Evolutionary conservation across 2,797 vertebrate species (phyloP).

Genomic region (Xenops minutus): DNA sequence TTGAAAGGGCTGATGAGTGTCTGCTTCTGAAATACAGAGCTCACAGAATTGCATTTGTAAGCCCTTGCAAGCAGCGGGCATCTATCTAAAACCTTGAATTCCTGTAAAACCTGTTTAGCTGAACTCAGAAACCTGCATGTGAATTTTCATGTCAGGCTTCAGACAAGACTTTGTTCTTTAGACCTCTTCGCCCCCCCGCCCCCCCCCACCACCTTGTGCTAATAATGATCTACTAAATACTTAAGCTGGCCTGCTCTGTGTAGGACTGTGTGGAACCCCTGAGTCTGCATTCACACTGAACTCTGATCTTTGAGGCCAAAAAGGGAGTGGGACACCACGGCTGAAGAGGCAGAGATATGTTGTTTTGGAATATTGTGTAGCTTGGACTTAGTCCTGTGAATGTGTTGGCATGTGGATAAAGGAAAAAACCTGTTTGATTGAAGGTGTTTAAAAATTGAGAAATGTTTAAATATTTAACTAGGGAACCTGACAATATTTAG

Average conservation of each 20-base stretch:
- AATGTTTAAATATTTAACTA: conserved; percentile 17
- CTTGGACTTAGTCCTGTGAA: conserved; percentile 49
- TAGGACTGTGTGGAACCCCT: not conserved
- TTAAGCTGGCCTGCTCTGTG: not conserved
- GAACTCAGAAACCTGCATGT: not conserved
- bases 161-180: not conserved
- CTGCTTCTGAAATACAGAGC: not conserved
- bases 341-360: not conserved
- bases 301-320: conserved; percentile 38
- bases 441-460: conserved; percentile 31
- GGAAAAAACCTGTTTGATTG: not conserved
- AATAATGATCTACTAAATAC: not conserved
- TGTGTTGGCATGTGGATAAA: conserved; percentile 29
- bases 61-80: not conserved
- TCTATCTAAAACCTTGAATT: not conserved
- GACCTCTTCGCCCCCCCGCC: no score
- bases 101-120: not conserved
- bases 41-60: not conserved
- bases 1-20: not conserved
- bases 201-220: no score
- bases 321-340: not conserved
- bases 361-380: not conserved
- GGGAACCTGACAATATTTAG: not conserved
- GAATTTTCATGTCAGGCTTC: not conserved
- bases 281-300: not conserved